Base-by-base conservation (phyloP, 1,140 invertebrate genomes). In the Mylabris phalerata region DNA sequence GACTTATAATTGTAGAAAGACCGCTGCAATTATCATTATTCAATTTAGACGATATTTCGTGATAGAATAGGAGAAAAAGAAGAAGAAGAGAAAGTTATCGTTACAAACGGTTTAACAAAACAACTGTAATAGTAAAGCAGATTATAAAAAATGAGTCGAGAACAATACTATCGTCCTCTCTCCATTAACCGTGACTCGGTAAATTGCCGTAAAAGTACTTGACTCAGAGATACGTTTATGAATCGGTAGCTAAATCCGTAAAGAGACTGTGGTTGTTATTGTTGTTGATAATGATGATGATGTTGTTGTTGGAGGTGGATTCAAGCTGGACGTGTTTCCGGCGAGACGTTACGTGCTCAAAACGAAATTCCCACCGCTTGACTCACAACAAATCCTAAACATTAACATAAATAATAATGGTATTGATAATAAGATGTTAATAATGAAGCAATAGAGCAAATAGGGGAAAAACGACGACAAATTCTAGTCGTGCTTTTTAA, bases 261-360 rank as follows among this genome's bases (percentile, higher is more conserved):
- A 19, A 32, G 32, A 32, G 32, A 32, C 32, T 4, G 4, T 32
- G 4, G 7, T 7, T 32, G 7, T 32, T 32, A 32, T 32, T 32
- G 7, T 32, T 32, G 32, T 32, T 7, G 32, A 4, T 32, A 32
- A 32, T 32, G 7, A 32, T 32, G 32, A 32, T 26, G 27, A 47
- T 41, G 46, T 26, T 39, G 38, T 11, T 27, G 38, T 6, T 6
- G 26, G 50, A 39, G 48, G 32, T 32, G 32, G 32, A 32, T 32
- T 11, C 10, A 26, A 39, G 48, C 39, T 32, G 32, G 26, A 55
- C 46, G 44, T 59, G 57, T 59, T 59, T 59, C 57, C 57, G 57
- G 57, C 48, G 50, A 48, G 57, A 54, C 50, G 51, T 59, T 59
- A 59, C 57, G 57, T 59, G 57, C 42, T 44, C 27, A 44, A 11